Evolutionary conservation across 2,113 vertebrate species (phyloP).

Genomic region (Nycticorax nycticorax): DNA sequence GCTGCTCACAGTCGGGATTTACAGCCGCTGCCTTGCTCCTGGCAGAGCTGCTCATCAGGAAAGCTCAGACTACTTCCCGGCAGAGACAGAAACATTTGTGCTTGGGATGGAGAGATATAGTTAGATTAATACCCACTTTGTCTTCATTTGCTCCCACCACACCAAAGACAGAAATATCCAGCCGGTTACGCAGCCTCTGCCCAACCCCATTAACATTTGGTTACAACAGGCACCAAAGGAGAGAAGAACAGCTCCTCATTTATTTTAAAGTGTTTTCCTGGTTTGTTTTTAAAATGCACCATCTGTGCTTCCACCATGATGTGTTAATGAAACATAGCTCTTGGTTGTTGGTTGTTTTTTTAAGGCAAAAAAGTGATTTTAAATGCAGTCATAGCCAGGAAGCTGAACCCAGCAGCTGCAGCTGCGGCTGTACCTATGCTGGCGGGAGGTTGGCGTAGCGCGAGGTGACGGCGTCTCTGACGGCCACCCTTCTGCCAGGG

Average conservation of each 20-base stretch:
- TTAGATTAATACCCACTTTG: not conserved
- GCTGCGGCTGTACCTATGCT: not conserved
- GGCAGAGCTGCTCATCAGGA: not conserved
- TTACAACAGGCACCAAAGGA: conserved; percentile 34
- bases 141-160: not conserved
- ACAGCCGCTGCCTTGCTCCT: not conserved
- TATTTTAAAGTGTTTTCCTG: conserved; percentile 43
- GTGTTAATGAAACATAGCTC: conserved; percentile 5
- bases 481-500: not conserved
- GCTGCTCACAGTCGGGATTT: not conserved
- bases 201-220: not conserved
- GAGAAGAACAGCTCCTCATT: conserved; percentile 18
- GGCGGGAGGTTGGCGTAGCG: not conserved
- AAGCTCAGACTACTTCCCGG: not conserved
- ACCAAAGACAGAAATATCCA: not conserved
- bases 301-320: conserved; percentile 36
- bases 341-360: not conserved
- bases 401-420: not conserved
- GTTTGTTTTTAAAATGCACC: conserved; percentile 35
- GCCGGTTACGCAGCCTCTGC: not conserved
- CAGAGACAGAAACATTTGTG: not conserved
- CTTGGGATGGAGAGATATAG: not conserved
- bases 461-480: not conserved
- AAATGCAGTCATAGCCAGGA: not conserved
- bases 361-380: not conserved